A percentile compares a stretch with the other conserved stretches of the same genome.
These are phyloP conservation scores for Charanyca ferruginea DNA, from an alignment of 2,888 invertebrate species.

Conservation along the genomic window DNA sequence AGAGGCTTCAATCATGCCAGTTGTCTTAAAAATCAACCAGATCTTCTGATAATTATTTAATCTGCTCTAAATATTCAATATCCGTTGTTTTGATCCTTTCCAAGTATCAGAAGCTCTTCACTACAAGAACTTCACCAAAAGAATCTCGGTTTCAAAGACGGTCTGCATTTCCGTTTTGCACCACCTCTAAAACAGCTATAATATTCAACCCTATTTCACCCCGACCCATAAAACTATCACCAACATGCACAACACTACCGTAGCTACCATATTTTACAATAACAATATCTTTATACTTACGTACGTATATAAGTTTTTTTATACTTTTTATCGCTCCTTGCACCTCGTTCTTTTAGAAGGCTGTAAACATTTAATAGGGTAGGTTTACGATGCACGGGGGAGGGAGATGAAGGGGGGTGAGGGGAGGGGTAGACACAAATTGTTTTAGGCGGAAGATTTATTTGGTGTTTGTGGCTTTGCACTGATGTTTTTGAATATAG, in stretches of 20 bases:
- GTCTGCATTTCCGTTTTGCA: neutral
- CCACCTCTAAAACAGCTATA: neutral
- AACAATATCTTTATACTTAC: constrained; percentile 58
- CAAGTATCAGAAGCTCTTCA: neutral
- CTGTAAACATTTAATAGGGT: constrained; percentile 89
- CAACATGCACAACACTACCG: constrained; percentile 15
- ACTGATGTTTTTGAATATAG: constrained; percentile 36
- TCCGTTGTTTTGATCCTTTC: too few relatives aligned
- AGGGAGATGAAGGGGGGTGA: constrained; percentile 46
- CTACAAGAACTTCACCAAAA: neutral
- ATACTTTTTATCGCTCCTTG: constrained; percentile 66
- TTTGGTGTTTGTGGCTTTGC: constrained; percentile 54
- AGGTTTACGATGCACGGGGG: constrained; percentile 73
- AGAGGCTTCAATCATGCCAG: too few relatives aligned
- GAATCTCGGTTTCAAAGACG: neutral
- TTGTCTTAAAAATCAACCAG: neutral
- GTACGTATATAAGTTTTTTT: constrained; percentile 63
- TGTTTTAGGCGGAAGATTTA: constrained; percentile 67
- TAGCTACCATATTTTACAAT: constrained; percentile 58
- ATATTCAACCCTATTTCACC: neutral
- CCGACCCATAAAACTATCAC: constrained; percentile 41
- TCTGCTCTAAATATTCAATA: too few relatives aligned
- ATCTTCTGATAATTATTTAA: neutral
- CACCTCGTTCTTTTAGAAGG: constrained; percentile 74
- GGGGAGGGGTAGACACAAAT: constrained; percentile 62